These are phyloP conservation scores for Vanacampus margaritifer DNA, from an alignment of 2,113 vertebrate genomes.

Conservation along the genomic window DNA sequence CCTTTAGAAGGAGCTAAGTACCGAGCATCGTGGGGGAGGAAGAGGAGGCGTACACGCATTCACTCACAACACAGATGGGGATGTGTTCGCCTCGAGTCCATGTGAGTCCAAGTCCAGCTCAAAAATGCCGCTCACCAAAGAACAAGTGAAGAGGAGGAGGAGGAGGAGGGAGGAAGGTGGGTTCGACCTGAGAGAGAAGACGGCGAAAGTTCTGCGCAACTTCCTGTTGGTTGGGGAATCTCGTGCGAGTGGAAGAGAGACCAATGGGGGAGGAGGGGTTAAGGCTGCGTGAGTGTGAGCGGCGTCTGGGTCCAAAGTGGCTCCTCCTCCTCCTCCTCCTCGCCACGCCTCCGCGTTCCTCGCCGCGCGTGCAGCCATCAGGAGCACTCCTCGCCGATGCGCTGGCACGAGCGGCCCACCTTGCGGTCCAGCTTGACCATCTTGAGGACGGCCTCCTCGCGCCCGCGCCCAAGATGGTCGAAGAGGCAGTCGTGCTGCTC, in stretches of 20 bases:
- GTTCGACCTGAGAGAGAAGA: slow-evolving; percentile 17
- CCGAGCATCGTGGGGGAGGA: slow-evolving; percentile 3
- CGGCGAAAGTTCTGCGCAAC: slow-evolving; percentile 28
- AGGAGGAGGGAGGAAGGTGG: background rate
- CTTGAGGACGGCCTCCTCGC: slow-evolving; percentile 96
- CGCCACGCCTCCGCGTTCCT: slow-evolving; percentile 10
- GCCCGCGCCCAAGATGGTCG: slow-evolving; percentile 95
- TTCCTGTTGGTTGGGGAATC: background rate
- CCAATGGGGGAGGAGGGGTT: slow-evolving; percentile 19
- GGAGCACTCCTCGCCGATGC: slow-evolving; percentile 96
- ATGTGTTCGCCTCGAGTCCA: slow-evolving; percentile 5
- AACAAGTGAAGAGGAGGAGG: background rate
- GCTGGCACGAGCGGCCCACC: slow-evolving; percentile 97
- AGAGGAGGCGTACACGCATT: slow-evolving; percentile 16
- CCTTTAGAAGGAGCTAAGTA: slow-evolving; percentile 31
- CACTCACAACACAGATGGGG: background rate
- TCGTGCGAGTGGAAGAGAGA: background rate
- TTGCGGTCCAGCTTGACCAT: slow-evolving; percentile 99
- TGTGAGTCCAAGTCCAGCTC: slow-evolving; percentile 47
- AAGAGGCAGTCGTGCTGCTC: slow-evolving; percentile 96
- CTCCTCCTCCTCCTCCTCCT: background rate
- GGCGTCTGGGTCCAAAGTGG: slow-evolving; percentile 22
- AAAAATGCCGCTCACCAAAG: background rate
- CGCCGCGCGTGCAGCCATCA: slow-evolving; percentile 66
- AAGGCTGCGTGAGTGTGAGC: slow-evolving; percentile 52